Evolutionary conservation across 2,797 vertebrate species (phyloP), one percentile per base, ranked within the genome.

Genomic region (Spinibarbus caldwelli): DNA sequence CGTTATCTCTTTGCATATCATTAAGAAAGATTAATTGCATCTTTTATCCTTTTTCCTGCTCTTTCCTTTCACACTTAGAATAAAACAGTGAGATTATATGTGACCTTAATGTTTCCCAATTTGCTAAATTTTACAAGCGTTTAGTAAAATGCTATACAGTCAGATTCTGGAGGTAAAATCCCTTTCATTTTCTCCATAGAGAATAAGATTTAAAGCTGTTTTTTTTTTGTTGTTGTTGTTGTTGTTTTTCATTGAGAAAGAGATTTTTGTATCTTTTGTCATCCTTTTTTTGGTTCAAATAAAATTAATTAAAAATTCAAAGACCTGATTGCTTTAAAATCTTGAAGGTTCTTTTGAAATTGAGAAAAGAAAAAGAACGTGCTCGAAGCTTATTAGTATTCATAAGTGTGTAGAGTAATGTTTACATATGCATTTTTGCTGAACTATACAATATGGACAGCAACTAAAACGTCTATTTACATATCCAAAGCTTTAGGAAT

Each of bases 1-100:
- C 52, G 12, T 43, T 83, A 79, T 80, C 34, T 66, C 54, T 72
- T 21, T 26, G 31, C 47, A 52, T 57, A 43, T 57, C 19, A 41
- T 72, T 72, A 15, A 82, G 52, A 72, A 31, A 71, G 1, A 82
- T 54, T 38, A 52, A 43, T 82, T 72, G 17, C 6, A 43, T 57
- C 12, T 23, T 45, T 72, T 52, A n/a, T 21, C 31, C 8, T 54
- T 57, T 47, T 10, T 80, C 41, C 34, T 23, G 29, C 45, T 54
- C 45, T 75, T 47, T 75, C 45, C 45, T 54, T n/a, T 10, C 47
- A 9, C 34, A 59, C 10, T 59, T 5, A 43, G 10, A 72, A 41
- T 81, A 26, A 15, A 67, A 38, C 14, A 17, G 26, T 29, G 73
- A 77, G 23, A 34, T 85, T 80, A 49, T 23, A 62, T 57, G 17